Evolutionary conservation across 1,140 invertebrate genomes (phyloP), one percentile per base, ranked within the genome.

Genomic region (Drosophila pallidifrons): DNA sequence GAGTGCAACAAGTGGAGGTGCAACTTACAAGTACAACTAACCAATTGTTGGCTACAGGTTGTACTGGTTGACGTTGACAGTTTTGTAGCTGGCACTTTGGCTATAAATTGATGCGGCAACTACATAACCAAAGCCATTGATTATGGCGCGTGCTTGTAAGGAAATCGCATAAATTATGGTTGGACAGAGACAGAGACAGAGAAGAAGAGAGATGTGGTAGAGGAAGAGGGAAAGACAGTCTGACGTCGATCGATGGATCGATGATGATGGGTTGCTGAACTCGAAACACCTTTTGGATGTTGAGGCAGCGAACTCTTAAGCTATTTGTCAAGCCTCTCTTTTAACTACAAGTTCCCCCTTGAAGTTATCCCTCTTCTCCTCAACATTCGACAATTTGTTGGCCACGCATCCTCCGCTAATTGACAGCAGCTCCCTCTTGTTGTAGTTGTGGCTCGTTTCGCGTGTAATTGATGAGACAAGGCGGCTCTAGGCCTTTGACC

Each of bases 111-210:
- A 38, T 68, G 71, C 64, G 64, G 75, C 20, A 25, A 4, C 46
- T 16, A 63, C 61, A 58, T 60, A 32, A 45, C 41, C 72, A 43
- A 49, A 70, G 52, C 15, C 28, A 58, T 25, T 70, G 68, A 59
- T 65, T 72, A 60, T 64, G 49, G 80, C 77, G 74, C 70, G 76
- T 74, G 80, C 85, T 88, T 64, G 83, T 89, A 89, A 83, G 83
- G 85, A 88, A 88, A 89, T 88, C 61, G 80, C 54, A 46, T 73
- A 67, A 89, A 74, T 83, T 83, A 89, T 89, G 69, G 72, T 32
- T 47, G 20, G 20, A 25, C 3, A 25, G 20, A 25, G 20, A 45
- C 28, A 28, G 28, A 15, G 45, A 20, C 11, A 5, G 20, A 2
- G 28, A 6, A 11, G 8, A 25, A 25, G 5, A 5, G n/a, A 10